Percentiles rank a stretch among this genome's conserved stretches.
These are phyloP conservation scores for Taxidea taxus DNA, from an alignment of 2,113 vertebrate genomes.

Conservation along the genomic window DNA sequence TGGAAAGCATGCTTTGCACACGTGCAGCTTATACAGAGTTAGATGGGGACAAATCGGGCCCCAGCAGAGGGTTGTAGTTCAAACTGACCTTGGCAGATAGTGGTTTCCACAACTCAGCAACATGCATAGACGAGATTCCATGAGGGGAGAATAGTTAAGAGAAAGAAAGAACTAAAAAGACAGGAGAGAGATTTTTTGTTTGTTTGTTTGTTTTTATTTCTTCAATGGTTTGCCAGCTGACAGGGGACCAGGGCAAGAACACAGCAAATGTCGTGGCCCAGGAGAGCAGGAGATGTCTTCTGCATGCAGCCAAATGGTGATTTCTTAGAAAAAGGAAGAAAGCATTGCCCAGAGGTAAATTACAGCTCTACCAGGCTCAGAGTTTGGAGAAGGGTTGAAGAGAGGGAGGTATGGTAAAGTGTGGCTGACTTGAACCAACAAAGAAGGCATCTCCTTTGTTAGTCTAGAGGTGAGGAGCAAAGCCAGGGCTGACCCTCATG, in stretches of 20 bases:
- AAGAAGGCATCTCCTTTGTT: no score
- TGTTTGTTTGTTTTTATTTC: not conserved
- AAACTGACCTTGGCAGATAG: not conserved
- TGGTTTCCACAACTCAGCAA: no score
- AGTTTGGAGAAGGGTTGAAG: not conserved
- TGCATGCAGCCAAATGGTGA: rapidly evolving
- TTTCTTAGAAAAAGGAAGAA: not conserved
- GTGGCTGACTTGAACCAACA: no score
- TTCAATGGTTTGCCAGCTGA: not conserved
- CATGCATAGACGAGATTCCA: rapidly evolving
- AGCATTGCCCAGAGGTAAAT: not conserved
- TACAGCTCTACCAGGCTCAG: rapidly evolving
- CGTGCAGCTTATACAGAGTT: not conserved
- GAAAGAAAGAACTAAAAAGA: not conserved
- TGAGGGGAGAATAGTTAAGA: not conserved
- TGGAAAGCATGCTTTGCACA: not conserved
- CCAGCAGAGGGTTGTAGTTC: not conserved
- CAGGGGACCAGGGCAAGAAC: rapidly evolving
- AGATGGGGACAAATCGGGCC: not conserved
- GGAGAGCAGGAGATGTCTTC: rapidly evolving
- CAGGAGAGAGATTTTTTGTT: not conserved
- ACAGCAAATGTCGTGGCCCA: not conserved
- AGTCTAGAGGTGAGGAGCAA: no score
- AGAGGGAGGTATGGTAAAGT: rapidly evolving
- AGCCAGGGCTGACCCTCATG: not conserved